Evolutionary conservation across 2,113 vertebrate genomes (phyloP), one percentile per base, ranked within the genome.

Genomic region (Noctilio leporinus): DNA sequence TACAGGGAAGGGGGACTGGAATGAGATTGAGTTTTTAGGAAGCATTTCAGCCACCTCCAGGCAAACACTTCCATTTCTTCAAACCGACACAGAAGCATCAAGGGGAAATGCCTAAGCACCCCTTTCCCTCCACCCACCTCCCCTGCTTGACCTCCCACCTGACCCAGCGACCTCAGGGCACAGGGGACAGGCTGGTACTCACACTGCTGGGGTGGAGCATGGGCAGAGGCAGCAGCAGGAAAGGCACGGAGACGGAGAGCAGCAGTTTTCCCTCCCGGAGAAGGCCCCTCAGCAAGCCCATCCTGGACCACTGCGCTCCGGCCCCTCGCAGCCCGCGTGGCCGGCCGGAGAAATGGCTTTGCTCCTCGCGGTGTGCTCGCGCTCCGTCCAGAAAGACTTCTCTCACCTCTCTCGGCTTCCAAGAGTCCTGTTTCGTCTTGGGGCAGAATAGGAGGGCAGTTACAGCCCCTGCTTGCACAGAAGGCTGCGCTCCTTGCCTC

Each of bases 151-250:
- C 59, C 73, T 49, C 59, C 26, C 14, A 3, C n/a, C 53, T 28
- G 49, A 26, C 16, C 82, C 72, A 0, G 20, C 4, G 82, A 49
- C 26, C 83, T 45, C 26, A 3, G 4, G 12, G n/a, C n/a, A n/a
- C n/a, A 80, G 72, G 89, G 81, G 85, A 89, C 64, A 1, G 89
- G 77, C 91, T 77, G 7, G 64, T 98, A 99, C 99, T 99, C 98
- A 99, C 99, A 10, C 99, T 99, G 97, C 98, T 99, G 89, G 99
- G 99, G 91, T 99, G 98, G 95, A 99, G 98, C 86, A 99, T 98
- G 20, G 99, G 99, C 92, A 99, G 96, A 5, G 99, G 99, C 94
- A 99, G 99, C 92, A 99, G 98, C 16, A 99, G 98, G 76, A 99
- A 98, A 1, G 99, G 99, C 96, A 99, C 99, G 72, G 99, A 97